phyloP scores from a whole-genome alignment of 2,797 vertebrate species.

The Aplochiton taeniatus region DNA sequence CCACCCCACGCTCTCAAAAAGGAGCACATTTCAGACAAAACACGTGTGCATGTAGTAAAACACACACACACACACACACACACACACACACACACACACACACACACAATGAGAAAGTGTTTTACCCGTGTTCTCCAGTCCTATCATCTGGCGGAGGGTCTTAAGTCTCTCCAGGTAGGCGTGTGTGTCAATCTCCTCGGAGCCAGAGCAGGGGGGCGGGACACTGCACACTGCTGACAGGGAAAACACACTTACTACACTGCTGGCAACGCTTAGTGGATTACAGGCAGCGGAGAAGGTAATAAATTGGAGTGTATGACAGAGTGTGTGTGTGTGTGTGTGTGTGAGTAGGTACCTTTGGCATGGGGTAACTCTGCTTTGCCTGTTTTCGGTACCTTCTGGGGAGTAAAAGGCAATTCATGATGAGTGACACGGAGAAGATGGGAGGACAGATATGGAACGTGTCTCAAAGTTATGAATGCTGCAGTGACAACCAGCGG shows the following conservation, averaged over 20 bases:
- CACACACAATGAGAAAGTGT: no score
- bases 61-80: neutral
- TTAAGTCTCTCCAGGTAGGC: constrained; percentile 79
- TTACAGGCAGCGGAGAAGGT: neutral
- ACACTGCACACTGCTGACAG: no score
- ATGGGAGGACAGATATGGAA: neutral
- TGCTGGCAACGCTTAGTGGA: neutral
- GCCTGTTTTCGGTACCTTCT: neutral
- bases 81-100: neutral
- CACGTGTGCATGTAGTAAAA: no score
- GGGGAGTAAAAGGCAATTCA: no score
- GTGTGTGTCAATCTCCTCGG: constrained; percentile 52
- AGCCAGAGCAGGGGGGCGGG: constrained; percentile 33
- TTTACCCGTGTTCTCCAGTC: constrained; percentile 87
- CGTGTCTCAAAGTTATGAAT: no score
- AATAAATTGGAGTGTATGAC: neutral
- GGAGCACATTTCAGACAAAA: no score
- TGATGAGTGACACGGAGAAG: neutral
- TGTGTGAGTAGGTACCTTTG: no score
- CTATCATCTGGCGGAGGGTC: constrained; percentile 90
- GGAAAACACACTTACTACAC: constrained; percentile 36
- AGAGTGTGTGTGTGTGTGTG: neutral
- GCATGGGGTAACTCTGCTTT: neutral
- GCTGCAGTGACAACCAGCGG: constrained; percentile 50
- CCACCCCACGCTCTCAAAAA: no score